Base-by-base conservation (phyloP, 2,113 vertebrate species). In the Echinops telfairi region DNA sequence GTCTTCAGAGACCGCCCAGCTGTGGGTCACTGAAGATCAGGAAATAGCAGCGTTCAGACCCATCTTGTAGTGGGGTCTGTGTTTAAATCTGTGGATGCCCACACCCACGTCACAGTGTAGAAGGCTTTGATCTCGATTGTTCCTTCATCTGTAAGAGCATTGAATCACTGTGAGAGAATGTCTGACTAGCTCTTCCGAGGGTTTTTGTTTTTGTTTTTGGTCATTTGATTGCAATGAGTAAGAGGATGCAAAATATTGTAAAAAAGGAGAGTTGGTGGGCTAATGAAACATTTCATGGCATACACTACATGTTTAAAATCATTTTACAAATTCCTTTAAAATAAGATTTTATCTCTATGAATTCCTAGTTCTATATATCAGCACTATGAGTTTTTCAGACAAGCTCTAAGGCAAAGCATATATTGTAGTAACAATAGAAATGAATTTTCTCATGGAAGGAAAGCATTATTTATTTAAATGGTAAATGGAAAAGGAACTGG, bases 381-480 rank as follows among this genome's bases (percentile, higher is more conserved):
- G 22, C n/a, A 33, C 3, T 58, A 0, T 73, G 20, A 80, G 20
- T 1, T 64, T 95, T 11, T 53, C 58, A 23, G 75, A 86, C 40
- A 27, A 27, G 70, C 11, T 73, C 12, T 81, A 80, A 81, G 66
- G 20, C 29, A 82, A 95, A 78, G 19, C 2, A 90, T 19, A 66
- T 14, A 79, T 23, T 19, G 1, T 6, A 70, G 94, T 93, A 83
- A 86, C 60, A 94, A 89, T 40, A 92, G 43, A 95, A 93, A 92
- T 57, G 9, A 80, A 10, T 33, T 88, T 94, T 93, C 33, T 78
- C 38, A 92, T 5, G 81, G 22, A 86, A 92, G 68, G 31, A 53
- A 87, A 80, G 84, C 33, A 79, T 60, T 95, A 77, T 96, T 95
- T 95, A 93, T 94, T 94, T 95, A 95, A 91, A 89, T 25, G n/a